phyloP scores from a whole-genome alignment of 2,113 vertebrate species.

The Neopipo cinnamomea region DNA sequence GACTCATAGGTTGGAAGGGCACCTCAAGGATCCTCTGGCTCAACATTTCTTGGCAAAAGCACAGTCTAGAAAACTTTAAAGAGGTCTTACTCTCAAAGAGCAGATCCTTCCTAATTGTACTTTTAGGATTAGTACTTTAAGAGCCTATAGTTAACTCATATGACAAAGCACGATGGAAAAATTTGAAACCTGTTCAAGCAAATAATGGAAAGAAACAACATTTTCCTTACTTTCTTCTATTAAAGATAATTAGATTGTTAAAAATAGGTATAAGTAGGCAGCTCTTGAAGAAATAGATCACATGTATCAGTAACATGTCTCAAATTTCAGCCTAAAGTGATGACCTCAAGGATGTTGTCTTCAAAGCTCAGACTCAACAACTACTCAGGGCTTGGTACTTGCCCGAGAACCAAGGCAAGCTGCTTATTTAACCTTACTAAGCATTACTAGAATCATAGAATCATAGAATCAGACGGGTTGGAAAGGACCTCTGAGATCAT shows the following conservation, averaged over 20 bases:
- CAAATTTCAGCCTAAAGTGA: not conserved
- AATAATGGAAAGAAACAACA: not conserved
- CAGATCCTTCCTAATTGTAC: not conserved
- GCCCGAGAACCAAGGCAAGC: not conserved
- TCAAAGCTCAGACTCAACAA: not conserved
- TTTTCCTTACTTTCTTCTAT: not conserved
- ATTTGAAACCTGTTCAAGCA: not conserved
- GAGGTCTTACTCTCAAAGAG: not conserved
- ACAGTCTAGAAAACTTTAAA: not conserved
- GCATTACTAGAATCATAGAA: too few species aligned
- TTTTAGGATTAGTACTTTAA: not conserved
- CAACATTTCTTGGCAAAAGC: not conserved
- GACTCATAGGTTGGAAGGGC: not conserved
- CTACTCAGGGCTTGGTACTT: not conserved
- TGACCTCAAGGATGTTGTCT: not conserved
- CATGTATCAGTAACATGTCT: not conserved
- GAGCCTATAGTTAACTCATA: not conserved
- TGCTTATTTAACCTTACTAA: not conserved
- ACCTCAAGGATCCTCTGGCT: not conserved
- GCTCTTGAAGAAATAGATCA: not conserved
- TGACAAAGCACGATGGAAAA: not conserved
- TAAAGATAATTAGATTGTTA: not conserved
- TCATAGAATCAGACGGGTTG: too few species aligned
- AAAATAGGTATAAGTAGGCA: not conserved
- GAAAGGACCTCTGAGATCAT: too few species aligned